Evolutionary conservation across 2,888 invertebrate genomes (phyloP), one percentile per base, ranked within the genome.

Genomic region (Tuta absoluta): DNA sequence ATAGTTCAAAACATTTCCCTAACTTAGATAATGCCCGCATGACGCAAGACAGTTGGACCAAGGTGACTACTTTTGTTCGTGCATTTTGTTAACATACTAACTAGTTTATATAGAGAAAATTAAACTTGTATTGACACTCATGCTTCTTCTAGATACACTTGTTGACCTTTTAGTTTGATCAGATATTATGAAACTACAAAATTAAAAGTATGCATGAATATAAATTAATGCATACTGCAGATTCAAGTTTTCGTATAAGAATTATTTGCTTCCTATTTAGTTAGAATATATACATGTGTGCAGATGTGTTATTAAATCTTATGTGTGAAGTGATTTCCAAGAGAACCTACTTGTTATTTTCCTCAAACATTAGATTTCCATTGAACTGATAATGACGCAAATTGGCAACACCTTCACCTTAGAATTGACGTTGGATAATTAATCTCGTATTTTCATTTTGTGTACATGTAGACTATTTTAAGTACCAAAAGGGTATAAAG

Each of bases 21-120:
- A 45, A 45, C n/a, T 45, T 74, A 67, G 78, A 81, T 79, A 78
- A 74, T 68, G 67, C 81, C 80, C 79, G 79, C 78, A 79, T 81
- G 74, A 76, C 72, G 75, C 68, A 71, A 73, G 69, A 70, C 72
- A 75, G 74, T 76, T 70, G 63, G 71, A 77, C 74, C 77, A 78
- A 82, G 78, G 77, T 79, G 62, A 66, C 59, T 65, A 33, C 33
- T 33, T 63, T 28, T 8, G 53, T 60, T 51, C 28, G 48, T 45
- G 17, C 45, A 45, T 45, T 45, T 11, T 45, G 45, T 17, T 45
- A 3, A 45, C n/a, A 41, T 17, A 45, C 7, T n/a, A 17, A 45
- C 45, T 17, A 45, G n/a, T 45, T n/a, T n/a, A 17, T 45, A 14
- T 38, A 38, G 1, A 14, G 14, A 12, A 41, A 14, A 14, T 14